These are phyloP conservation scores for Holcopasites calliopsidis DNA, from an alignment of 1,140 invertebrate species.

Conservation along the genomic window DNA sequence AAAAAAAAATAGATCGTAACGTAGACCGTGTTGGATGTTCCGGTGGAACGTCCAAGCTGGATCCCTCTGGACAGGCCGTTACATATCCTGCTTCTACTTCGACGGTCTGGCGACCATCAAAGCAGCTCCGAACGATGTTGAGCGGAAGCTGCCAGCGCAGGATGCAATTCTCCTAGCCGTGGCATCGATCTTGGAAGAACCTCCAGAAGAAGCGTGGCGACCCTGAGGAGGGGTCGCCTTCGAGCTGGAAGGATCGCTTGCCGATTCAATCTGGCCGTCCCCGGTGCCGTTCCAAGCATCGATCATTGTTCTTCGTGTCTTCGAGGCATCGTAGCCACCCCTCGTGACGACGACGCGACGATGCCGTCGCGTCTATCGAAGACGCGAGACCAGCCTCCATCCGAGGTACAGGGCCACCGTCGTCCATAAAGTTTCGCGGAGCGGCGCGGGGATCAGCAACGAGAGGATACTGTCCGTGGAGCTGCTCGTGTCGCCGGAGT, in stretches of 20 bases:
- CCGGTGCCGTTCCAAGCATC: constrained; percentile 20
- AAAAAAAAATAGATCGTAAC: constrained; percentile 30
- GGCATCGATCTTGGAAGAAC: constrained; percentile 8
- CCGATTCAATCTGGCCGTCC: background rate
- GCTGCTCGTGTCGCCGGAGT: constrained; percentile 54
- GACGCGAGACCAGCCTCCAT: constrained; percentile 76
- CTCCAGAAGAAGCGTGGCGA: background rate
- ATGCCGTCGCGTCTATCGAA: constrained; percentile 72
- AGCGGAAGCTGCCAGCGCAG: too few species aligned
- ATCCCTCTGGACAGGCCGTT: background rate
- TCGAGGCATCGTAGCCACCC: constrained; percentile 16
- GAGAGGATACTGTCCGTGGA: constrained; percentile 74
- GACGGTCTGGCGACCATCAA: constrained; percentile 11
- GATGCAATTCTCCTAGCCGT: constrained; percentile 1
- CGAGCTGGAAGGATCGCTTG: background rate
- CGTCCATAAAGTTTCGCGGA: constrained; percentile 77
- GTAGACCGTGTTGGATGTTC: constrained; percentile 18
- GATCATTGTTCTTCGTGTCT: background rate
- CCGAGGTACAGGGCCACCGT: constrained; percentile 77
- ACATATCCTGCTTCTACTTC: background rate
- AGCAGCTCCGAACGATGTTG: background rate
- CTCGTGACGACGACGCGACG: constrained; percentile 17
- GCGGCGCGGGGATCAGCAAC: constrained; percentile 74
- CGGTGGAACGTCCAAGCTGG: constrained; percentile 9
- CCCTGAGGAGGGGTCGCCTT: constrained; percentile 9